Percentiles rank a stretch among this genome's conserved stretches.
phyloP scores from a whole-genome alignment of 2,888 invertebrate species.

The Periphyllus acericola region DNA sequence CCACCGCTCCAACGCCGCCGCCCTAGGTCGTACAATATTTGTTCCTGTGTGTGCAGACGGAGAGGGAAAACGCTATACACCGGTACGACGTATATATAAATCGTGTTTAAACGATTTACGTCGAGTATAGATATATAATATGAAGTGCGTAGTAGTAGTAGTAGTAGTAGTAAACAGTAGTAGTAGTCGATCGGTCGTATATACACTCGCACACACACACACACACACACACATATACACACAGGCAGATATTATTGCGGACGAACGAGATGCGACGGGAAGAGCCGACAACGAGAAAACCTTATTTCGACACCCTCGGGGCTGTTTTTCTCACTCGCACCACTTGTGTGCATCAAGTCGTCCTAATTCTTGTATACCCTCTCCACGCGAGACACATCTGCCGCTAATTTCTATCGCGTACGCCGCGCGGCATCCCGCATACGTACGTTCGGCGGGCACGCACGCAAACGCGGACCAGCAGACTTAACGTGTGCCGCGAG shows the following conservation, averaged over 20 bases:
- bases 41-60: not conserved
- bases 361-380: too few species aligned
- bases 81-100: not conserved
- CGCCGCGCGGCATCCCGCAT: not conserved
- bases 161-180: too few species aligned
- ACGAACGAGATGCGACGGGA: not conserved
- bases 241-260: not conserved
- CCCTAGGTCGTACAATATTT: slow-evolving; percentile 24
- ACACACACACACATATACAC: too few species aligned
- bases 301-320: slow-evolving; percentile 32
- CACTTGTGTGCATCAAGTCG: not conserved
- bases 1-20: not conserved
- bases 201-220: too few species aligned
- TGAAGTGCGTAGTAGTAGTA: not conserved
- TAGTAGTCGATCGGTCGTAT: not conserved
- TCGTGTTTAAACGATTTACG: slow-evolving; percentile 39
- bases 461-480: not conserved
- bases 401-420: not conserved
- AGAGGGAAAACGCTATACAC: not conserved
- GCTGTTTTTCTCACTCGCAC: not conserved
- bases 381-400: not conserved
- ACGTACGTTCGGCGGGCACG: too few species aligned
- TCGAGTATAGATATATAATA: not conserved
- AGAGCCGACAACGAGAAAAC: not conserved
- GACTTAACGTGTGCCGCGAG: too few species aligned